These are phyloP conservation scores for Diuraphis noxia DNA, from an alignment of 1,140 invertebrate species.

Conservation along the genomic window DNA sequence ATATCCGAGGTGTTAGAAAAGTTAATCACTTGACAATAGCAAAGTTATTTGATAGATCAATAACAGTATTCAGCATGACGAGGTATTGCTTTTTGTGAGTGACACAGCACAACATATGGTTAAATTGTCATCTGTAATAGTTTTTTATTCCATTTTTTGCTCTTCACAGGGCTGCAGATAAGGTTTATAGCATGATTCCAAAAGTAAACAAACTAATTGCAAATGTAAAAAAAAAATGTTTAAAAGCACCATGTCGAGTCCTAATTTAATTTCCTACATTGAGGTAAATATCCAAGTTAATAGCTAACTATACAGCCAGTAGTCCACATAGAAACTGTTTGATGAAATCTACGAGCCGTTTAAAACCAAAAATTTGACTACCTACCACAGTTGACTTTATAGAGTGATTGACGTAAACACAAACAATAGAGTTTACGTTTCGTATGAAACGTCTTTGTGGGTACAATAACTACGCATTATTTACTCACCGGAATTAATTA, in stretches of 20 bases:
- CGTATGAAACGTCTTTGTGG: not conserved
- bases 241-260: too few relatives aligned
- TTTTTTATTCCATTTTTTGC: too few relatives aligned
- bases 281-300: not conserved
- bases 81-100: too few relatives aligned
- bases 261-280: not conserved
- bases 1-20: not conserved
- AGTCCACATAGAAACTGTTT: not conserved
- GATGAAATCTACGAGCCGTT: not conserved
- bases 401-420: not conserved
- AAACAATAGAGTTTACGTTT: not conserved
- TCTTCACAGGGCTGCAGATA: too few relatives aligned
- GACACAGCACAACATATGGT: too few relatives aligned
- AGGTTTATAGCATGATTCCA: too few relatives aligned
- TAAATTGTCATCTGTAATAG: too few relatives aligned
- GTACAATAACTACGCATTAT: not conserved
- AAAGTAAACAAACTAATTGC: too few relatives aligned
- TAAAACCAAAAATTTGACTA: not conserved
- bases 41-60: constrained; percentile 11
- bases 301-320: not conserved
- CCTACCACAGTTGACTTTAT: not conserved
- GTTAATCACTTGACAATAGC: constrained; percentile 2
- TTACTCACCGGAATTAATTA: not conserved
- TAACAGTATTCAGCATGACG: not conserved
- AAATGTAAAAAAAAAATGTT: too few relatives aligned